Evolutionary conservation across 2,888 invertebrate genomes (phyloP).

Genomic region (Perizoma affinitatum): DNA sequence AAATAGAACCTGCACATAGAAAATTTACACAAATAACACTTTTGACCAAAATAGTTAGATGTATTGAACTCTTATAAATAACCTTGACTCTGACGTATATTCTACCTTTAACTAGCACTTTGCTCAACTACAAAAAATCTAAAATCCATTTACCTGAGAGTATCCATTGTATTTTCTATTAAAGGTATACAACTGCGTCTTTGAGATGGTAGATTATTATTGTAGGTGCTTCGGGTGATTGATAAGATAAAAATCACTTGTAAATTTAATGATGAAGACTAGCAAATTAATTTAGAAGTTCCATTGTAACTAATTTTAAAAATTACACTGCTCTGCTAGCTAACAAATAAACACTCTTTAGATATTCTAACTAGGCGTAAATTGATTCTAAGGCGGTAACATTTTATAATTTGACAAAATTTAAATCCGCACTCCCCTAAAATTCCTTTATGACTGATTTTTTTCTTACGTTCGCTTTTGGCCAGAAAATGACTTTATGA

Average conservation of each 20-base stretch:
- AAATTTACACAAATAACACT: neutral
- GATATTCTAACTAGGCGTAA: too few relatives aligned
- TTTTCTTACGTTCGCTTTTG: too few relatives aligned
- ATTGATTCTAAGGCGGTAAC: too few relatives aligned
- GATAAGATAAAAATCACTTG: constrained; percentile 32
- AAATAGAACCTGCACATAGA: constrained; percentile 88
- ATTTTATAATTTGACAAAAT: too few relatives aligned
- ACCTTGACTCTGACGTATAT: constrained; percentile 57
- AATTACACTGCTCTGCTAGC: neutral
- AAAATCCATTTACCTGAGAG: constrained; percentile 51
- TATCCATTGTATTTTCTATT: constrained; percentile 54
- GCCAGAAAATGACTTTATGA: too few relatives aligned
- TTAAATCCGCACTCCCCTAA: too few relatives aligned
- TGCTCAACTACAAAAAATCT: constrained; percentile 5
- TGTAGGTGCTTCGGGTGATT: constrained; percentile 25
- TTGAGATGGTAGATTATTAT: too few relatives aligned
- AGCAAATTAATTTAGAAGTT: neutral
- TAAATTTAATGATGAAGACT: constrained; percentile 7
- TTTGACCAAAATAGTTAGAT: constrained; percentile 1
- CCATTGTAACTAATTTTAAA: neutral
- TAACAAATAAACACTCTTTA: too few relatives aligned
- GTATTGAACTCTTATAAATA: constrained; percentile 32
- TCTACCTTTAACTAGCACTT: constrained; percentile 32
- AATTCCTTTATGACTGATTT: too few relatives aligned
- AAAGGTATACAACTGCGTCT: too few relatives aligned